These are phyloP conservation scores for Semicossyphus pulcher DNA, from an alignment of 2,113 vertebrate genomes.

Conservation along the genomic window DNA sequence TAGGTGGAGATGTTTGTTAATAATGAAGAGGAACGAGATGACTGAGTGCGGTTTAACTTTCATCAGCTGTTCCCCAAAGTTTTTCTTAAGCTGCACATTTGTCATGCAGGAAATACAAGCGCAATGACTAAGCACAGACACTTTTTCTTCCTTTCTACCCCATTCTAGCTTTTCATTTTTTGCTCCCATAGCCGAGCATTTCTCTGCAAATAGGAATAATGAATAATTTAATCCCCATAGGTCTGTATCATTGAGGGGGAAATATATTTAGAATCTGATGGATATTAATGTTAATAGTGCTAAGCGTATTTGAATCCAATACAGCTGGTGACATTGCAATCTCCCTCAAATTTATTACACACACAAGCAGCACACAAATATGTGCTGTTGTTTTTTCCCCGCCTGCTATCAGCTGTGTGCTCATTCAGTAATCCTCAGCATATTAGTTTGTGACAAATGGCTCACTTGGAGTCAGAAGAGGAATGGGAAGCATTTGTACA, in stretches of 20 bases:
- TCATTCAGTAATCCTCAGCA: constrained; percentile 51
- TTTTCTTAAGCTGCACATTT: constrained; percentile 3
- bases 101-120: constrained; percentile 17
- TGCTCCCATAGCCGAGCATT: neutral
- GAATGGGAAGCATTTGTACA: constrained; percentile 38
- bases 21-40: neutral
- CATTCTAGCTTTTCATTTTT: neutral
- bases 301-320: constrained; percentile 64
- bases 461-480: constrained; percentile 28
- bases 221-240: constrained; percentile 71
- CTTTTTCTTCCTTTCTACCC: constrained; percentile 8
- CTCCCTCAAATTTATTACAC: constrained; percentile 59
- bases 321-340: constrained; percentile 63
- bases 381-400: neutral
- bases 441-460: constrained; percentile 64
- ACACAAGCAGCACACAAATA: constrained; percentile 35
- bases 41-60: neutral
- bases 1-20: neutral
- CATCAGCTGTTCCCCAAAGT: neutral
- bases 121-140: neutral
- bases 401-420: constrained; percentile 28
- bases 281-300: constrained; percentile 68
- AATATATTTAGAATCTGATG: constrained; percentile 63
- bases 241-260: constrained; percentile 31
- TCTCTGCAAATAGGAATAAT: constrained; percentile 43